phyloP scores from a whole-genome alignment of 2,113 vertebrate genomes.

The Coregonus clupeaformis region DNA sequence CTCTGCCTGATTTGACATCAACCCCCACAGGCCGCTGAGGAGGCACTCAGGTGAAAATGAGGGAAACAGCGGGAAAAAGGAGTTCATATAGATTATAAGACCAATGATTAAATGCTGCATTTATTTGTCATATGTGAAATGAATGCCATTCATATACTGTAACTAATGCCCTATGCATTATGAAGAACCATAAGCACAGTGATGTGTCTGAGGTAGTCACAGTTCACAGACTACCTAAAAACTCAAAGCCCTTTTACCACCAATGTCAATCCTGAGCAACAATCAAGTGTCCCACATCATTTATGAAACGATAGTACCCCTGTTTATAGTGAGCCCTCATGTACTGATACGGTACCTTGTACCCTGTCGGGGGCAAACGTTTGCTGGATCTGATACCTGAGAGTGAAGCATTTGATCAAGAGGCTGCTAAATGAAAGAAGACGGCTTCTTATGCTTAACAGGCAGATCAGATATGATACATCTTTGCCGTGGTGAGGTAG shows the following conservation, averaged over 20 bases:
- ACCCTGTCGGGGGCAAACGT: neutral
- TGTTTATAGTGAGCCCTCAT: neutral
- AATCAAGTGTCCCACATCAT: constrained; percentile 11
- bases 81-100: neutral
- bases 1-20: neutral
- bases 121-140: no score
- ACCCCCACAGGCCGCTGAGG: neutral
- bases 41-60: neutral
- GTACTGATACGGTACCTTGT: neutral
- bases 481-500: constrained; percentile 12
- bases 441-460: constrained; percentile 21
- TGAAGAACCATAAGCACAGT: no score
- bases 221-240: neutral
- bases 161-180: no score
- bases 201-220: neutral
- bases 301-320: neutral
- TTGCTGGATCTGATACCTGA: constrained; percentile 6
- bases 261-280: neutral
- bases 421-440: constrained; percentile 36
- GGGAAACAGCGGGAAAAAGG: neutral
- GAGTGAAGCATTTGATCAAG: constrained; percentile 17
- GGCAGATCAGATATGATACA: constrained; percentile 11
- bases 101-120: no score
- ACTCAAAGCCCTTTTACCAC: neutral
- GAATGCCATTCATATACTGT: no score